Evolutionary conservation across 2,888 invertebrate genomes (phyloP), one percentile per base, ranked within the genome.

Genomic region (Nematopogon swammerdamellus): DNA sequence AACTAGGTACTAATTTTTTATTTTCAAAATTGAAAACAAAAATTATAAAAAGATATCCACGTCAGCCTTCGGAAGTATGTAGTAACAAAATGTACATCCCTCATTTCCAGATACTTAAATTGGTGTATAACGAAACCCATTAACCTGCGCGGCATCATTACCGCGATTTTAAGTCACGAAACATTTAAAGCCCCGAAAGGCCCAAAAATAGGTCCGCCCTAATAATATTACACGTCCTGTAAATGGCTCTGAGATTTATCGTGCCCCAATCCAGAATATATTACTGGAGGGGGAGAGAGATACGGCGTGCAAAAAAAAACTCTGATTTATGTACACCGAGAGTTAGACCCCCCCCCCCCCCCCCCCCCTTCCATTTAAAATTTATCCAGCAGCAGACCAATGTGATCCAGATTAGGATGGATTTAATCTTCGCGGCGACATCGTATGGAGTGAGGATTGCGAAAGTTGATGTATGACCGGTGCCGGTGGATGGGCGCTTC

Each of bases 261-360:
- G 50, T 42, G 51, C 45, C 29, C 52, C 55, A 57, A 58, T 56
- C 52, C 54, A 57, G 62, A 63, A 63, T 63, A 63, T 62, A 62
- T 62, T 62, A 62, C 49, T 14, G 42, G 42, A n/a, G n/a, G n/a
- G n/a, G n/a, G n/a, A n/a, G 19, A 36, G 43, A 45, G 44, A 18
- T 42, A 46, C 42, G 20, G 46, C 10, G 18, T 14, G 36, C 36
- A 25, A 36, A 36, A 36, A 36, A 36, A 36, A 36, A 36, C 36
- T 36, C 36, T 36, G 36, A 36, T 36, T 36, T 36, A 36, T 14
- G 36, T 36, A 25, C 25, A 25, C 5, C 25, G 5, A 25, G 25
- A 4, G 25, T 25, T 25, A 4, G 25, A 10, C n/a, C n/a, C n/a
- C 25, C 8, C 25, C 8, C 25, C 8, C 4, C 25, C 4, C 8